Evolutionary conservation across 2,888 invertebrate species (phyloP).

Genomic region (Mantis religiosa): DNA sequence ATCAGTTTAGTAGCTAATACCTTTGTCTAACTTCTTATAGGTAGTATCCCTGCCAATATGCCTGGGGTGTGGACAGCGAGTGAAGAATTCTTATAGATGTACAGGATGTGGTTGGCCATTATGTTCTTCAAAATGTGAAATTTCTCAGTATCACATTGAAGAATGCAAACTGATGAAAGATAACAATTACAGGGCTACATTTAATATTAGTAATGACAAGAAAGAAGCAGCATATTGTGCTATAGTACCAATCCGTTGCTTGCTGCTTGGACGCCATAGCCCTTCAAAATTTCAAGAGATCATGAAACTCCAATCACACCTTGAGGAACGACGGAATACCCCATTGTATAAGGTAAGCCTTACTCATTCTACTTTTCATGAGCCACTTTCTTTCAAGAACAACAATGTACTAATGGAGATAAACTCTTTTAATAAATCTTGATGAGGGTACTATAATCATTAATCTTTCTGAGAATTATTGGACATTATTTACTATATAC

Average conservation of each 20-base stretch:
- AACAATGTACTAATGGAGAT: too few species aligned
- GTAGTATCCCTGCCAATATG: conserved; percentile 53
- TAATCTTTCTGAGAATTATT: too few species aligned
- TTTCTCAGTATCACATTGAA: conserved; percentile 50
- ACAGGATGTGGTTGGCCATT: conserved; percentile 64
- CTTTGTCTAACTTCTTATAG: not conserved
- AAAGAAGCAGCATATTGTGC: conserved; percentile 61
- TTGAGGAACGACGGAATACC: conserved; percentile 57
- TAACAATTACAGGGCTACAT: conserved; percentile 54
- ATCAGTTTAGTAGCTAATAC: too few species aligned
- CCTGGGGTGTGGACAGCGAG: conserved; percentile 36
- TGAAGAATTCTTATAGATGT: conserved; percentile 49
- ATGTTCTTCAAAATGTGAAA: conserved; percentile 59
- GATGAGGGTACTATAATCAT: too few species aligned
- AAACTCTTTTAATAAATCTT: too few species aligned
- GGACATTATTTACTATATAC: too few species aligned
- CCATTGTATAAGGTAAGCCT: conserved; percentile 52
- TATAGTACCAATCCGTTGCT: conserved; percentile 61
- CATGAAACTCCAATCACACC: conserved; percentile 56
- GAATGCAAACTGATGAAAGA: conserved; percentile 61
- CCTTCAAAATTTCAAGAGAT: conserved; percentile 53
- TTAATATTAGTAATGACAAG: conserved; percentile 43
- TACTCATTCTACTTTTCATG: not conserved
- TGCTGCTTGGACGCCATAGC: conserved; percentile 55
- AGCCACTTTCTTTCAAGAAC: too few species aligned